Evolutionary conservation across 2,888 invertebrate genomes (phyloP), one percentile per base, ranked within the genome.

Genomic region (Lampropteryx suffumata): DNA sequence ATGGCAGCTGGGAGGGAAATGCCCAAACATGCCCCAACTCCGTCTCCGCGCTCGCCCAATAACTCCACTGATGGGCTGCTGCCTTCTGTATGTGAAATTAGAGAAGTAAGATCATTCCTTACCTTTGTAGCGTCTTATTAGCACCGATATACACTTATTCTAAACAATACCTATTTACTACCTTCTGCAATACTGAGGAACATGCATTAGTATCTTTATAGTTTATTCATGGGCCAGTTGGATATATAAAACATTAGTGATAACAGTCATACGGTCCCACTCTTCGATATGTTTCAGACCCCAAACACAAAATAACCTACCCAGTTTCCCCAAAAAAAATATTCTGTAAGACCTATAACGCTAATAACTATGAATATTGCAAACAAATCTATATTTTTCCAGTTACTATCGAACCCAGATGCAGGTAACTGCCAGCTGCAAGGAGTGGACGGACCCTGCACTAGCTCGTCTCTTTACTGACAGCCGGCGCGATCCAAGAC

Each of bases 31-130:
- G 92, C 85, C 53, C 93, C 93, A 0, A 94, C 94, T 57, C 95
- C 95, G 3, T 95, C 94, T 59, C 94, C 96, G 1, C 91, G 95
- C 55, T 96, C 96, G 62, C 96, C 96, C 1, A 89, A 89, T 49
- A 95, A 95, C 84, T 96, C 96, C 42, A 94, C 95, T 55, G 96
- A 96, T 84, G 96, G 96, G 84, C 92, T 96, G 73, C 91, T 96
- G 73, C 96, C 96, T 55, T 93, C 95, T 64, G 93, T 95, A 70
- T 94, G 94, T 82, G 96, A 96, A 86, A 94, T 94, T 71, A 94
- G 94, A 90, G 95, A 95, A 92, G 94, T 94, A 85, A 67, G 84
- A 72, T 77, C 71, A 73, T 71, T 66, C 69, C 66, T 55, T 59
- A 71, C 75, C 68, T 69, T 65, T 61, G 61, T 71, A 69, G 50